Conservation (phyloP, 1,140 invertebrate species). For the Muscidifurax raptorellus region DNA sequence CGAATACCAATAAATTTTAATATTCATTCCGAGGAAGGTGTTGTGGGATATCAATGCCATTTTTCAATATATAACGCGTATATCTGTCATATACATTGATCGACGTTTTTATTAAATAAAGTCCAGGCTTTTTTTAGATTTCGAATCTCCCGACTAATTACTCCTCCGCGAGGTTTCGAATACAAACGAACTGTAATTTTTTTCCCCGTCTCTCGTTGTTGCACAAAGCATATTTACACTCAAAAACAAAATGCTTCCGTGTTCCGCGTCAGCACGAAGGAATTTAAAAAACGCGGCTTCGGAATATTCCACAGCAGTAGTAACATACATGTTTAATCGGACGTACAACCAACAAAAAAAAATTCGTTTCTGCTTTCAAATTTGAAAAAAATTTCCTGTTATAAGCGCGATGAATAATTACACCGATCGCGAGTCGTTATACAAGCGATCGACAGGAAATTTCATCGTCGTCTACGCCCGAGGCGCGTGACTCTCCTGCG, state of each 20-base stretch:
- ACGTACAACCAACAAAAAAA: background rate
- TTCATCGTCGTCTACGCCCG: conserved; percentile 50
- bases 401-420: background rate
- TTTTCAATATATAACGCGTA: background rate
- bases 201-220: too few relatives aligned
- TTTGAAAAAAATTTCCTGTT: background rate
- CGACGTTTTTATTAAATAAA: background rate
- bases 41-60: background rate
- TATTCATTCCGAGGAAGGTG: background rate
- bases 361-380: background rate
- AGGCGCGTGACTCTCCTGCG: conserved; percentile 43
- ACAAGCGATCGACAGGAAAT: conserved; percentile 51
- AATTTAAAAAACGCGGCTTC: background rate
- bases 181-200: too few relatives aligned
- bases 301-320: too few relatives aligned
- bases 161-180: too few relatives aligned
- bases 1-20: background rate
- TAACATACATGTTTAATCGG: too few relatives aligned
- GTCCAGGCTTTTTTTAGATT: background rate
- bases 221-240: too few relatives aligned
- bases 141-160: conserved; percentile 6
- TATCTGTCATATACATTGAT: background rate
- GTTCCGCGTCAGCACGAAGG: background rate
- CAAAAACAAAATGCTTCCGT: too few relatives aligned
- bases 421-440: background rate